phyloP scores from a whole-genome alignment of 2,888 invertebrate species.

The Bruchidius siliquastri region DNA sequence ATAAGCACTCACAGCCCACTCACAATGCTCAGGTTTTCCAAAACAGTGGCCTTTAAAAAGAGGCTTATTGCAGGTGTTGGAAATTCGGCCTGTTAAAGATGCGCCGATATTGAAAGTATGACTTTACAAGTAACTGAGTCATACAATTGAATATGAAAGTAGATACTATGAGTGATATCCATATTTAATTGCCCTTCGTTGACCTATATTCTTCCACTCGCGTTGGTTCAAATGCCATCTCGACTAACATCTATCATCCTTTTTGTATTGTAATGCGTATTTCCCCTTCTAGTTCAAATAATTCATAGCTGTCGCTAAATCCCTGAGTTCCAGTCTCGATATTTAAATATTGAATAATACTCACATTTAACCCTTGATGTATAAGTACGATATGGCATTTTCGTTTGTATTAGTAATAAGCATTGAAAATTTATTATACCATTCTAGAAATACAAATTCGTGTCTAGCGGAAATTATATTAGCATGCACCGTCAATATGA shows the following conservation, averaged over 20 bases:
- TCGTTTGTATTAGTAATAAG: neutral
- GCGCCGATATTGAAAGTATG: too few species aligned
- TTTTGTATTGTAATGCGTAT: neutral
- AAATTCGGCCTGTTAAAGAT: too few species aligned
- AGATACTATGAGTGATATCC: too few species aligned
- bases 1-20: too few species aligned
- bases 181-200: too few species aligned
- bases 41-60: too few species aligned
- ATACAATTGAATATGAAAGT: too few species aligned
- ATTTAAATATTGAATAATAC: neutral
- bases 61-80: too few species aligned
- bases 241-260: neutral
- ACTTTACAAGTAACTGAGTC: too few species aligned
- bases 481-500: neutral
- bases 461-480: neutral
- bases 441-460: neutral
- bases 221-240: neutral
- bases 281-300: neutral
- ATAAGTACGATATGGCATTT: neutral
- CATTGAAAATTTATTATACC: neutral
- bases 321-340: neutral
- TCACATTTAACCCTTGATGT: neutral
- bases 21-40: too few species aligned
- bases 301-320: neutral
- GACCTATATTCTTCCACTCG: too few species aligned